phyloP scores from a whole-genome alignment of 2,113 vertebrate species.

The Tetrao urogallus region DNA sequence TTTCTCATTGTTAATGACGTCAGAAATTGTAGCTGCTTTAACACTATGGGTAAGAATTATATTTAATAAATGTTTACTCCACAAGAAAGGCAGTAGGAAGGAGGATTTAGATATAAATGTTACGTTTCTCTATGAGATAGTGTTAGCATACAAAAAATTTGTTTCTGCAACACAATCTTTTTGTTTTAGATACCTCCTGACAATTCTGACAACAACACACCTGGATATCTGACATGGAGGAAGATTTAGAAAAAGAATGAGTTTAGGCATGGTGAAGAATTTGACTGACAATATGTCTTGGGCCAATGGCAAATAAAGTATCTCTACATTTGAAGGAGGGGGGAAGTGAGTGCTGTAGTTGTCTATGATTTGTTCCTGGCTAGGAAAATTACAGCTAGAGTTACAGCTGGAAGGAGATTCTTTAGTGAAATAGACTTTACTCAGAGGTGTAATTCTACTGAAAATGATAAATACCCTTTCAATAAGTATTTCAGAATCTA shows the following conservation, averaged over 20 bases:
- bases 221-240: background rate
- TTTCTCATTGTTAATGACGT: background rate
- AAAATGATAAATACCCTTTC: fast-evolving
- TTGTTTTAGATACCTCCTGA: background rate
- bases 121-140: background rate
- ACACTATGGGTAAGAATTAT: background rate
- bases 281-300: constrained; percentile 19
- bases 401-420: background rate
- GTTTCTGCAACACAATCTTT: background rate
- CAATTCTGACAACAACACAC: constrained; percentile 13
- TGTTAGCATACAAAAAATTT: background rate
- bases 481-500: background rate
- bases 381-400: background rate
- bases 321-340: background rate
- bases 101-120: background rate
- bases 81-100: background rate
- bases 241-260: background rate
- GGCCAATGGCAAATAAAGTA: background rate
- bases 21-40: background rate
- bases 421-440: background rate
- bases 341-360: background rate
- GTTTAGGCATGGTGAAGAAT: background rate
- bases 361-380: background rate
- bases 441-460: background rate
- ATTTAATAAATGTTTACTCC: background rate